Base-by-base conservation (phyloP, 2,113 vertebrate species). In the Tragelaphus strepsiceros region DNA sequence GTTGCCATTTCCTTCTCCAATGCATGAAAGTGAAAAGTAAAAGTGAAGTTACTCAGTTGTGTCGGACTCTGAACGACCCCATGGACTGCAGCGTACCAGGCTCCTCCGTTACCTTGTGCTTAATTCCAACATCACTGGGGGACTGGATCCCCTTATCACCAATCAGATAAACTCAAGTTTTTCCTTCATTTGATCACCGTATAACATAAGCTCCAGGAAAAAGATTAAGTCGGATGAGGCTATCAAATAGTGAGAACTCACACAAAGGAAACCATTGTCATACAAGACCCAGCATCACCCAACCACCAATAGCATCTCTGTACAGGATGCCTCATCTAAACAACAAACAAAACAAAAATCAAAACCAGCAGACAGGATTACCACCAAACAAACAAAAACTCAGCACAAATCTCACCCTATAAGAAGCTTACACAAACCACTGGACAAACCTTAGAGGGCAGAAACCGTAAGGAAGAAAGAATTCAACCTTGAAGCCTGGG, bases 171-270 rank as follows among this genome's bases (percentile, higher is more conserved):
- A 87, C 74, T 84, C 16, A 12, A 61, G 59, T 16, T 93, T 94
- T 59, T 58, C 85, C 91, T 97, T 94, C 96, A 87, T 58, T 93
- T 74, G 83, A 81, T 92, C 95, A 77, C 71, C 58, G 78, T 92
- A 92, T 96, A 96, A 97, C 43, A n/a, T 43, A 96, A 98, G n/a
- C 62, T 81, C 46, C 56, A 16, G 51, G 30, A 10, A 39, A 81
- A 83, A 83, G 39, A 56, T 62, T 62, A 87, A 94, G 78, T 22
- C 88, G 77, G 84, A 95, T 28, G 90, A 49, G 28, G 56, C 84
- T 43, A 26, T 64, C 62, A 32, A 64, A 64, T 64, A 64, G 62
- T 64, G 61, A 64, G 30, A 64, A 32, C 62, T 64, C 62, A 32
- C 30, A 64, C 62, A 64, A 32, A 64, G 30, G 30, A 64, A 32